phyloP scores from a whole-genome alignment of 2,888 invertebrate genomes.

The Xanthorhoe designata region DNA sequence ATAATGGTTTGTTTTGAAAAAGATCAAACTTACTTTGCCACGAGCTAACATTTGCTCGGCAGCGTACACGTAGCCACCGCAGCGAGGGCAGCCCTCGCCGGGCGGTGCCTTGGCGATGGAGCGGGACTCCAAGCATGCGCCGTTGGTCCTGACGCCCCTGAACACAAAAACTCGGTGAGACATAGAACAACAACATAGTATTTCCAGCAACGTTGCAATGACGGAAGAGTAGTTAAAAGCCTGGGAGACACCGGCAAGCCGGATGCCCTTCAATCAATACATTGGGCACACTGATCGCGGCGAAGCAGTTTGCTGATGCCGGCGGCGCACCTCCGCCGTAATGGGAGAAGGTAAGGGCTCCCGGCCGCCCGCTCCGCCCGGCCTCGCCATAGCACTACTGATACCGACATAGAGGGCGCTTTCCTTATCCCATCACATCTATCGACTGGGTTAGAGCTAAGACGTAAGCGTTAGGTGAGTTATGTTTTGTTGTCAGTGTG shows the following conservation, averaged over 20 bases:
- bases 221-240: conserved; percentile 82
- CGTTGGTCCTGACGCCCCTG: conserved; percentile 84
- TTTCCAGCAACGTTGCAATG: conserved; percentile 72
- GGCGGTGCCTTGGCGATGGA: conserved; percentile 93
- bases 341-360: conserved; percentile 86
- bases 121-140: conserved; percentile 89
- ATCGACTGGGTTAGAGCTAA: conserved; percentile 77
- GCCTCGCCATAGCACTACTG: conserved; percentile 72
- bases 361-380: conserved; percentile 83
- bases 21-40: conserved; percentile 89
- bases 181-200: conserved; percentile 44
- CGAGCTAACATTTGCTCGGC: conserved; percentile 97
- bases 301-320: conserved; percentile 74
- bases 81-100: conserved; percentile 94
- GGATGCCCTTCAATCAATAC: conserved; percentile 67
- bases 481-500: conserved; percentile 70
- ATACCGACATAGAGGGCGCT: conserved; percentile 87
- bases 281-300: conserved; percentile 74
- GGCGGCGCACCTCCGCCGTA: conserved; percentile 86
- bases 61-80: conserved; percentile 95
- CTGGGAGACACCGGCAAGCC: conserved; percentile 68
- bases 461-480: conserved; percentile 77
- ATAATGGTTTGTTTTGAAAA: background rate
- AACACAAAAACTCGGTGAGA: conserved; percentile 59
- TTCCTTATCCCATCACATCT: conserved; percentile 91